Base-by-base conservation (phyloP, 2,888 invertebrate species). In the Coleophora flavipennella region DNA sequence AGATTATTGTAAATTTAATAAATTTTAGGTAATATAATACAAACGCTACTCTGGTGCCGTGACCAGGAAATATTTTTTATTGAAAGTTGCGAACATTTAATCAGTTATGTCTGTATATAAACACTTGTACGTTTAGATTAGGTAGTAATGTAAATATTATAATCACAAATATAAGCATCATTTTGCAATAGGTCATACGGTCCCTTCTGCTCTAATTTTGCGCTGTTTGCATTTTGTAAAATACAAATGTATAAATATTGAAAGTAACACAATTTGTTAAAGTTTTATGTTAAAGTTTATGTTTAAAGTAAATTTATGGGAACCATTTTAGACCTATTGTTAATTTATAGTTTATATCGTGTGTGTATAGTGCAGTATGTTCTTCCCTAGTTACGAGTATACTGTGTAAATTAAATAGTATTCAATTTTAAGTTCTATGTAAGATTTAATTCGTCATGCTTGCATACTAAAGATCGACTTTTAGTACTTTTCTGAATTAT, bases 11-110 rank as follows among this genome's bases (percentile, higher is more conserved):
- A 47, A 45, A 45, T 38, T 44, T 39, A 12, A 44, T 49, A 47
- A 45, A 45, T 38, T 44, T 39, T 20, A 44, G 11, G 9, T 29
- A 53, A 47, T 48, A 51, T 45, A 50, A 50, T 49, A 42, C 7
- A 38, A 40, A 36, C 40, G 32, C 40, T 50, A 47, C 44, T 50
- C 42, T 49, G 20, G 20, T 20, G 20, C 20, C 20, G 20, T 20
- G 47, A 42, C 50, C 46, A 48, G 46, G 8, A 8, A 12, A 39
- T 34, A 10, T 14, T 33, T 31, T 35, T 39, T 35, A 31, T 35
- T 35, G 10, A 34, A 29, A 8, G 27, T 13, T 28, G 27, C 12
- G n/a, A 35, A 33, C 13, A 25, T 32, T 36, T 28, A 36, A 40
- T 33, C 12, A 40, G 26, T 32, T 31, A 27, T 33, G 13, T 43